Conservation (phyloP, 2,113 vertebrate species). For the Cercopithecus mona region DNA sequence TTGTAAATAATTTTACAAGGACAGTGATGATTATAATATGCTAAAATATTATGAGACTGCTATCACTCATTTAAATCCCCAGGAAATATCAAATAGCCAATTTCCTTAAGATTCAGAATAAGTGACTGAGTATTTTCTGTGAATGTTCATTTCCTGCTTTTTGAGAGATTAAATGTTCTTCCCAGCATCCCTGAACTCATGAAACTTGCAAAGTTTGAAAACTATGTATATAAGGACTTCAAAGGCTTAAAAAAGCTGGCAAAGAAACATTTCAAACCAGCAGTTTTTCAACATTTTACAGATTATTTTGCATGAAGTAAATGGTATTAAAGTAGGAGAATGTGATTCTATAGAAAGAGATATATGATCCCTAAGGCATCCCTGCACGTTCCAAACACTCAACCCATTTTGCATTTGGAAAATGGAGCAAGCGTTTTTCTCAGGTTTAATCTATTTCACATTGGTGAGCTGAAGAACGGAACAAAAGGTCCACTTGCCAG, state of each 20-base stretch:
- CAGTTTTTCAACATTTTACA: background rate
- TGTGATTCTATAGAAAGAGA: background rate
- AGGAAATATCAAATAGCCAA: background rate
- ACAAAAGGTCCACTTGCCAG: too few species aligned
- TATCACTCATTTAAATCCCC: conserved; percentile 10
- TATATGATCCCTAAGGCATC: too few species aligned
- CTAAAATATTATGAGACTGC: background rate
- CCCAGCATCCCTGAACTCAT: background rate
- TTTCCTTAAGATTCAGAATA: background rate
- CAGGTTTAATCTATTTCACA: background rate
- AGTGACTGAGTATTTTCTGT: conserved; percentile 17
- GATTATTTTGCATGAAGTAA: conserved; percentile 14
- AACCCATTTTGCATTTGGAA: background rate
- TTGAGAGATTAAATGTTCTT: conserved; percentile 21
- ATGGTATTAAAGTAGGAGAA: background rate
- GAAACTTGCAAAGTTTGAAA: conserved; percentile 14
- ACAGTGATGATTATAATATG: background rate
- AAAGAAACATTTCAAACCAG: background rate
- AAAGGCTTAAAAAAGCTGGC: background rate
- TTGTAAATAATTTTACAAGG: background rate
- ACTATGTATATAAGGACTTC: background rate
- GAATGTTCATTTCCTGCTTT: conserved; percentile 30
- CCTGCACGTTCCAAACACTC: background rate
- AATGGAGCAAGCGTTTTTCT: background rate
- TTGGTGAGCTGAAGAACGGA: background rate